A percentile compares a stretch with the other conserved stretches of the same genome.
Evolutionary conservation across 2,797 vertebrate species (phyloP).

Genomic region (Acrossocheilus wenchowensis): DNA sequence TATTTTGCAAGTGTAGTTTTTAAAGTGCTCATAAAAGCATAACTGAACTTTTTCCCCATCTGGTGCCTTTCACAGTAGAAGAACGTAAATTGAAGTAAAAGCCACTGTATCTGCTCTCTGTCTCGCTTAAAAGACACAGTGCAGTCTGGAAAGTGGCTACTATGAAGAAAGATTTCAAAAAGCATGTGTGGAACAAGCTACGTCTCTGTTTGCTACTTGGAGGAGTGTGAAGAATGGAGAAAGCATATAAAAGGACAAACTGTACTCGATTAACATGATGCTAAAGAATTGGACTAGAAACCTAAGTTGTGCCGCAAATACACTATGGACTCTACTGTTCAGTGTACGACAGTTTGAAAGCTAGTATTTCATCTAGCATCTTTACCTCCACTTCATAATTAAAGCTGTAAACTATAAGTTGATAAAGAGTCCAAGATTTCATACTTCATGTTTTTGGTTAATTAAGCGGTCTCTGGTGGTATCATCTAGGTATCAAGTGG

Average conservation of each 20-base stretch:
- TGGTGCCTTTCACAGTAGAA: neutral
- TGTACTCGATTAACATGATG: neutral
- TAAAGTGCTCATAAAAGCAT: neutral
- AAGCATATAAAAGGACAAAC: constrained; percentile 25
- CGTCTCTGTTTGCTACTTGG: neutral
- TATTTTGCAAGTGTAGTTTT: neutral
- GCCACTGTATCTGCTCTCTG: neutral
- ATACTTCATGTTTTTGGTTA: neutral
- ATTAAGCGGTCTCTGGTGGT: neutral
- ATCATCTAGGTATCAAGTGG: neutral
- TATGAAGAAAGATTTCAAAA: neutral
- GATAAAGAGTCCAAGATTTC: neutral
- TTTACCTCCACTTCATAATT: neutral
- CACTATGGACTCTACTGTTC: neutral
- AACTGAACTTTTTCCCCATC: neutral
- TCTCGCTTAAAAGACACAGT: neutral
- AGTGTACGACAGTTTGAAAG: neutral
- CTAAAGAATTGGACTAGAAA: neutral
- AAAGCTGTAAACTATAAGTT: neutral
- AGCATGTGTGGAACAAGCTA: neutral
- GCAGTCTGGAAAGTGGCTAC: neutral
- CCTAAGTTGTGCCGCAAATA: neutral
- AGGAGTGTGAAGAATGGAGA: constrained; percentile 7
- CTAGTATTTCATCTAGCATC: neutral
- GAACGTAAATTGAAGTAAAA: neutral